phyloP scores from a whole-genome alignment of 1,140 invertebrate species.

The Cyphomyrmex costatus region DNA sequence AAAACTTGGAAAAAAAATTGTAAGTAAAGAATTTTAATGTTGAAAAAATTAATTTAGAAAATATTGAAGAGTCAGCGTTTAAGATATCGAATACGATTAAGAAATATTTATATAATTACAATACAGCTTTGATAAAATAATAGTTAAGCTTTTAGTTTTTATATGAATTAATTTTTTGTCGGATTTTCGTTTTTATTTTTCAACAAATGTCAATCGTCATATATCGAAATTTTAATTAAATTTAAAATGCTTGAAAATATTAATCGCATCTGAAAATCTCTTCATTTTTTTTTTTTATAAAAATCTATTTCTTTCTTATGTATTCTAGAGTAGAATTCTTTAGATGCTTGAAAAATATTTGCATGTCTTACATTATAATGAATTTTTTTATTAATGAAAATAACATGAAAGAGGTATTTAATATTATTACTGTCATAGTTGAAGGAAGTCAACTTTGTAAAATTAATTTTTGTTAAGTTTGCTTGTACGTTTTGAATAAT shows the following conservation, averaged over 20 bases:
- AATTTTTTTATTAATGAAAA: background rate
- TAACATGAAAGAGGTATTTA: background rate
- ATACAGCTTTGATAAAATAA: background rate
- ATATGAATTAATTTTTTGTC: background rate
- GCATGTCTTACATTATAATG: background rate
- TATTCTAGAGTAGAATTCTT: background rate
- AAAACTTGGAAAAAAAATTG: background rate
- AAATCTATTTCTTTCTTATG: conserved; percentile 33
- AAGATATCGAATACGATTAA: background rate
- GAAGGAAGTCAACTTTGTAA: background rate
- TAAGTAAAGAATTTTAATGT: background rate
- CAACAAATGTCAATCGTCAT: background rate
- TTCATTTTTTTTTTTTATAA: background rate
- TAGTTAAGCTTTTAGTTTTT: background rate
- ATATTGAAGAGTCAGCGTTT: background rate
- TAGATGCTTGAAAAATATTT: background rate
- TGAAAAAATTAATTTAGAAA: conserved; percentile 16
- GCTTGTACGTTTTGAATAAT: background rate
- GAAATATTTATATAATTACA: background rate
- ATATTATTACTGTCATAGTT: background rate
- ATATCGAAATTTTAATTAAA: background rate
- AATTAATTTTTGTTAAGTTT: background rate
- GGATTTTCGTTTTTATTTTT: background rate
- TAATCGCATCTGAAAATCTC: background rate
- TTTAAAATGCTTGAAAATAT: background rate